Evolutionary conservation across 2,888 invertebrate species (phyloP).

Genomic region (Thymelicus acteon): DNA sequence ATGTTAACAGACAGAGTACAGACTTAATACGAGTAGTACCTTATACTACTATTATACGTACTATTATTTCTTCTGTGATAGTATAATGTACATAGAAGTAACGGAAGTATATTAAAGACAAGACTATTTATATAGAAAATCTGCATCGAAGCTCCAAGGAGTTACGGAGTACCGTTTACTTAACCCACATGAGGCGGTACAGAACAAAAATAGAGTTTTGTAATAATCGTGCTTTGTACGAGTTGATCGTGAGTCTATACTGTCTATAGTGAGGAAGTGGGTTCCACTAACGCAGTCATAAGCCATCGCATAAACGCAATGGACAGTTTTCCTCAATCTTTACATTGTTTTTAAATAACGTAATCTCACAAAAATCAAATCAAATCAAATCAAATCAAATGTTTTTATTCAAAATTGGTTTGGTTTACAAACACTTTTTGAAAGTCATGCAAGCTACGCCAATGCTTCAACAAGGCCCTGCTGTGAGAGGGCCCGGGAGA

Average conservation of each 20-base stretch:
- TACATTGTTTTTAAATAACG: too few relatives aligned
- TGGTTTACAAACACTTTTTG: too few relatives aligned
- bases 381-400: too few relatives aligned
- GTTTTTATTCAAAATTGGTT: too few relatives aligned
- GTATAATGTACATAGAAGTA: not conserved
- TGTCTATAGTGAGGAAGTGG: slow-evolving; percentile 15
- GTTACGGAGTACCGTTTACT: slow-evolving; percentile 27
- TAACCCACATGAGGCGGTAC: slow-evolving; percentile 25
- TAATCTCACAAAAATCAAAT: too few relatives aligned
- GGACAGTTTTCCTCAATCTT: slow-evolving; percentile 13
- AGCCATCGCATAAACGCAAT: slow-evolving; percentile 16
- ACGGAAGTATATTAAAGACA: not conserved
- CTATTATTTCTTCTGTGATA: too few relatives aligned
- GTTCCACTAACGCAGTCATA: slow-evolving; percentile 30
- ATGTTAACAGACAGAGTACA: too few relatives aligned
- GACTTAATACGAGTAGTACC: too few relatives aligned
- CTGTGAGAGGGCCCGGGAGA: too few relatives aligned
- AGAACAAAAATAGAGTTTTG: slow-evolving; percentile 25
- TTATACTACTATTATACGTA: too few relatives aligned
- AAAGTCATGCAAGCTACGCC: too few relatives aligned
- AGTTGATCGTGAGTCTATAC: slow-evolving; percentile 23
- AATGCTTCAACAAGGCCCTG: too few relatives aligned
- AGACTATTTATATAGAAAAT: not conserved
- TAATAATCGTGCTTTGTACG: slow-evolving; percentile 19
- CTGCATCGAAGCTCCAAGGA: slow-evolving; percentile 7